phyloP scores from a whole-genome alignment of 2,113 vertebrate genomes.

The Poecile atricapillus region DNA sequence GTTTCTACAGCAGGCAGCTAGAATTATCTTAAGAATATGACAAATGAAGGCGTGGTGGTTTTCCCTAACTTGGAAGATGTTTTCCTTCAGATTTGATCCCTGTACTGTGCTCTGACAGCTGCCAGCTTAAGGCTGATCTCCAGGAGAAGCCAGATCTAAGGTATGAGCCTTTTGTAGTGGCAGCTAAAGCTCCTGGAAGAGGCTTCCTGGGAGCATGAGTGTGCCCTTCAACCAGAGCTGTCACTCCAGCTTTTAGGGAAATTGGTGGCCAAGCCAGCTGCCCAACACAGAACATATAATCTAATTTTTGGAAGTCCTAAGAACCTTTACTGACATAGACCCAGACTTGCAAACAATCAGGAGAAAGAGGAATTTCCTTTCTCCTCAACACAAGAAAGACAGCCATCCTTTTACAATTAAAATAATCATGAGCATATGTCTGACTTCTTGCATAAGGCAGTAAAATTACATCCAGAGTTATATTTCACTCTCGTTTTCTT shows the following conservation, averaged over 20 bases:
- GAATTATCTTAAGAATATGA: conserved; percentile 23
- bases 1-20: not conserved
- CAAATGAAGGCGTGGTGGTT: not conserved
- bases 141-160: not conserved
- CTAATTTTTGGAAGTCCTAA: not conserved
- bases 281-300: not conserved
- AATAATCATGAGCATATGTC: conserved; percentile 42
- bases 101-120: not conserved
- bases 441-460: conserved; percentile 16
- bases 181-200: not conserved
- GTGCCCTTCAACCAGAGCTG: not conserved
- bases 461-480: conserved; percentile 18
- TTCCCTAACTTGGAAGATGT: not conserved
- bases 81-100: not conserved
- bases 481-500: conserved; percentile 21
- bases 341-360: not conserved
- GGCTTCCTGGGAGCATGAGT: not conserved
- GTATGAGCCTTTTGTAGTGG: not conserved
- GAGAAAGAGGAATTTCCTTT: conserved; percentile 28
- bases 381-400: not conserved
- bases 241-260: not conserved
- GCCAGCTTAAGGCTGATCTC: not conserved
- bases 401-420: conserved; percentile 23
- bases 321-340: not conserved
- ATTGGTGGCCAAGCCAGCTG: not conserved